Percentiles rank a stretch among this genome's conserved stretches.
These are phyloP conservation scores for Charaxes varanes DNA, from an alignment of 1,140 invertebrate genomes.

Conservation along the genomic window DNA sequence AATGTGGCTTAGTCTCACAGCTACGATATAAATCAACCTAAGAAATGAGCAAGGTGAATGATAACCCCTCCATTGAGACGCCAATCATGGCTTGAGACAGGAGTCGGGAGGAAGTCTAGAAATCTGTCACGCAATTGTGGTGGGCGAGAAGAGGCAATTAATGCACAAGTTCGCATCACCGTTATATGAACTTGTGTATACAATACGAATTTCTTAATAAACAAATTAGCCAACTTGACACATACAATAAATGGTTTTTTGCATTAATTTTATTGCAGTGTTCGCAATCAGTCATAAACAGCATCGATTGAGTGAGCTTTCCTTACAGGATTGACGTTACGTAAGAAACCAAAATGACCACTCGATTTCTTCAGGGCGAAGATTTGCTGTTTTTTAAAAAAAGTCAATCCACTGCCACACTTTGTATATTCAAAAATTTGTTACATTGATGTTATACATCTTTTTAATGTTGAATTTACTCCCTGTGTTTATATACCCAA, in stretches of 20 bases:
- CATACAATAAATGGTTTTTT: no score
- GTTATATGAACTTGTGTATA: not conserved
- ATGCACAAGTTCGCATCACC: constrained; percentile 7
- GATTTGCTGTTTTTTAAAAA: no score
- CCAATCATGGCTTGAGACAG: constrained; percentile 42
- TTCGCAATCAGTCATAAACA: no score
- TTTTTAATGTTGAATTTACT: no score
- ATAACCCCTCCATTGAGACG: constrained; percentile 39
- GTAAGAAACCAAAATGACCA: not conserved
- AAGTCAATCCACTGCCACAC: no score
- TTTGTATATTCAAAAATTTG: no score
- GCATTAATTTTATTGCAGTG: no score
- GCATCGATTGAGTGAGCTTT: constrained; percentile 1
- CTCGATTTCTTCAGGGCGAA: no score
- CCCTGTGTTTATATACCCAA: no score
- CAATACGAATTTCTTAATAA: not conserved
- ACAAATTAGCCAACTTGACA: no score
- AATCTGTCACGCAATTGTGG: constrained; percentile 41
- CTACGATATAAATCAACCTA: constrained; percentile 37
- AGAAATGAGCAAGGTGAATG: constrained; percentile 25
- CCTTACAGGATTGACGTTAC: constrained; percentile 2
- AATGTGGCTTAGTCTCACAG: no score
- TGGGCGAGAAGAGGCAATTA: constrained; percentile 59
- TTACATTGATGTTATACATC: no score
- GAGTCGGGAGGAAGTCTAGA: constrained; percentile 36